Evolutionary conservation across 92 coral and sea anemone genomes (phyloP), one percentile per base, ranked within the genome.

Genomic region (Meandrina meandrites): DNA sequence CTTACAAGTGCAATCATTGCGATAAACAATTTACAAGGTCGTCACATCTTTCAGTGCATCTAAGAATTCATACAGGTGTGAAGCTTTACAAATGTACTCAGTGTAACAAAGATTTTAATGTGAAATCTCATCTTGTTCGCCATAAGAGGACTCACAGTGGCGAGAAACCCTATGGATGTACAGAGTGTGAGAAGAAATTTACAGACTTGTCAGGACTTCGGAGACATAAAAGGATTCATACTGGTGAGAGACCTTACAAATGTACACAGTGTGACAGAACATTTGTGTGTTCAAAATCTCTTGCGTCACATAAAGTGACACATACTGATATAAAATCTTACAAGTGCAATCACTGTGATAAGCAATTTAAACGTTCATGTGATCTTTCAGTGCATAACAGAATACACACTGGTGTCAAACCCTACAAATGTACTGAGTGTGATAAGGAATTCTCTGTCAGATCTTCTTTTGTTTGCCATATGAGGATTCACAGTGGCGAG

Each of bases 401-500:
- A 47, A 76, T n/a, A 76, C 51, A 42, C 31, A 76, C 58, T 19
- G 56, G 50, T 42, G 58, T 21, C 2, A 42, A 21, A 21, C 19
- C 51, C 12, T 24, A 37, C 6, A 47, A 76, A 8, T 76, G 79
- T 17, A 21, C 47, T 17, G 4, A 42, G 14, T 76, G 79, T 47
- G 22, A 47, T 32, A 76, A 76, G 18, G 47, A 14, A 0, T 76
- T 76, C 8, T 34, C 3, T 4, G n/a, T 21, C 15, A 42, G 42
- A 42, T 31, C 51, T 24, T 32, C 5, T 1, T 12, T 78, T 5
- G 13, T 22, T 6, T 13, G 30, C 11, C 81, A 54, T 4, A 78
- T 14, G 9, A 78, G 81, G 24, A 78, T 35, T 51, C 81, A 78
- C 81, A 78, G 48, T 18, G 69, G 81, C 8, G 81, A 78, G 28